Percentiles rank a stretch among this genome's conserved stretches.
phyloP scores from a whole-genome alignment of 2,797 vertebrate species.

The Ceyx erithaca region DNA sequence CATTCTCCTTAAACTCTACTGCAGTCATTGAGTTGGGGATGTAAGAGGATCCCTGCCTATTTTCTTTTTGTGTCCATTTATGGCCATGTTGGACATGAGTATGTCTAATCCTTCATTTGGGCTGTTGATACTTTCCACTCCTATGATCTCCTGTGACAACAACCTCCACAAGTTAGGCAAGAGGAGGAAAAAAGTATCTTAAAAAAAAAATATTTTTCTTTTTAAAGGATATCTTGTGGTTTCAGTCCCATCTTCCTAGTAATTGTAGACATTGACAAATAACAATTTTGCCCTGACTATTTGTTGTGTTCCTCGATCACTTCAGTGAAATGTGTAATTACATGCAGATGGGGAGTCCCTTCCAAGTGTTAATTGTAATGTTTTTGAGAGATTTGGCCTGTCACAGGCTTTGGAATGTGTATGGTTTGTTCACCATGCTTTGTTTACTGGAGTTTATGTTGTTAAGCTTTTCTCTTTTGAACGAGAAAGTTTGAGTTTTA shows the following conservation, averaged over 20 bases:
- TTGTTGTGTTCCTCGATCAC: background rate
- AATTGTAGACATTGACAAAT: background rate
- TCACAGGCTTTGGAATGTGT: background rate
- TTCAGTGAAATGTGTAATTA: background rate
- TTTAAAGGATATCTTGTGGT: background rate
- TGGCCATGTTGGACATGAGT: background rate
- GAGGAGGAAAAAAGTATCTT: background rate
- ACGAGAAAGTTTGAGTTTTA: background rate
- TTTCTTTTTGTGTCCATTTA: background rate
- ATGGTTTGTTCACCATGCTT: background rate
- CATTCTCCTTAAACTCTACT: background rate
- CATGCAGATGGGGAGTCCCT: background rate
- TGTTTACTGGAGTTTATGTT: background rate
- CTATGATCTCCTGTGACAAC: background rate
- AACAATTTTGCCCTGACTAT: background rate
- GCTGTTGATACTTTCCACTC: background rate
- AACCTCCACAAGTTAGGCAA: background rate
- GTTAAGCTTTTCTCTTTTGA: background rate
- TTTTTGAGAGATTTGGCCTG: background rate
- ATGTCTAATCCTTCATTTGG: background rate
- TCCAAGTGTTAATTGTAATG: background rate
- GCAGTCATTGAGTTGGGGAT: background rate
- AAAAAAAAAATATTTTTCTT: background rate
- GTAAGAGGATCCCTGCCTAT: background rate
- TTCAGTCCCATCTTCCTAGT: background rate